phyloP scores from a whole-genome alignment of 1,140 invertebrate species.

The Cotesia typhae region DNA sequence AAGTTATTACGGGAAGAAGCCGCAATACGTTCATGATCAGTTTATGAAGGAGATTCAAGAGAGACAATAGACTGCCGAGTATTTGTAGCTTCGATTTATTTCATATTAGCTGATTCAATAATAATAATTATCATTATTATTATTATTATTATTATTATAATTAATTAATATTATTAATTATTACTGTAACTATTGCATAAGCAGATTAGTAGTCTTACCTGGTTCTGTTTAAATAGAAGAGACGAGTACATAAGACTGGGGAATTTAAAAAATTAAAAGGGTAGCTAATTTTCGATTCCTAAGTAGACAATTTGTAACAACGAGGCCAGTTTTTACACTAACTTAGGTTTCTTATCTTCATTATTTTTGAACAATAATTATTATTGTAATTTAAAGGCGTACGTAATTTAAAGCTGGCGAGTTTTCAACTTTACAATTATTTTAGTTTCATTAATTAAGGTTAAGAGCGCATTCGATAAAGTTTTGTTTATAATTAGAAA shows the following conservation, averaged over 20 bases:
- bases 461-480: too few species aligned
- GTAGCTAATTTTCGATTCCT: slow-evolving; percentile 19
- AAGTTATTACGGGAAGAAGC: background rate
- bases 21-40: slow-evolving; percentile 19
- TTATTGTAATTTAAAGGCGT: background rate
- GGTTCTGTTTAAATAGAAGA: background rate
- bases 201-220: too few species aligned
- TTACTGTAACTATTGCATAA: too few species aligned
- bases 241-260: slow-evolving; percentile 12
- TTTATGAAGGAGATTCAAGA: slow-evolving; percentile 51
- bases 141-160: too few species aligned
- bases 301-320: slow-evolving; percentile 20
- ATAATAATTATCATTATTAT: background rate
- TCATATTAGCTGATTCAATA: slow-evolving; percentile 49
- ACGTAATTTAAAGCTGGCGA: too few species aligned
- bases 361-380: background rate
- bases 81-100: slow-evolving; percentile 57
- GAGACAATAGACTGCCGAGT: slow-evolving; percentile 66
- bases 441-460: too few species aligned
- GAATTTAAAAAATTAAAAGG: background rate
- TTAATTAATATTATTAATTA: too few species aligned
- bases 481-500: too few species aligned
- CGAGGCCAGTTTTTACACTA: slow-evolving; percentile 25
- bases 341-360: background rate
- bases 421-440: too few species aligned